Evolutionary conservation across 1,140 invertebrate species (phyloP).

Genomic region (Hyles vespertilio): DNA sequence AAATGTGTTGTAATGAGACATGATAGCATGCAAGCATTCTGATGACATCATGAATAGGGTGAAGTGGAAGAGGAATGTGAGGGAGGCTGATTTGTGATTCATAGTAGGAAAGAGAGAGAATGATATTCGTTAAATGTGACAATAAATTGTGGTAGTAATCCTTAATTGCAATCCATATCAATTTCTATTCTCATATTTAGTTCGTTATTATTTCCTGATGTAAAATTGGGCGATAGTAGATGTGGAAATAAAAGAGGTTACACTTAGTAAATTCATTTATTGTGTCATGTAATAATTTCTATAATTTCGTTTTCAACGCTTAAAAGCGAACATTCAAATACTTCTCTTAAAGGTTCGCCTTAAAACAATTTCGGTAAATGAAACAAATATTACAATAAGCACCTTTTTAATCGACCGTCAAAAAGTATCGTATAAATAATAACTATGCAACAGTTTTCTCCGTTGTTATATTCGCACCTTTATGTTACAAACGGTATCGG

Average conservation of each 20-base stretch:
- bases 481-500: constrained; percentile 32
- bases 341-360: background rate
- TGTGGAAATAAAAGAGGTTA: no score
- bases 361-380: constrained; percentile 14
- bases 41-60: background rate
- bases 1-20: no score
- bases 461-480: constrained; percentile 28
- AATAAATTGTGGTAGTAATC: no score
- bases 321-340: background rate
- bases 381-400: constrained; percentile 45
- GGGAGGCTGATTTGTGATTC: background rate
- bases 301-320: background rate
- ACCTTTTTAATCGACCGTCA: constrained; percentile 72
- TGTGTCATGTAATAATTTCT: background rate
- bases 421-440: constrained; percentile 65
- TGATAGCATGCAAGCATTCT: no score
- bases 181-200: no score
- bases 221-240: no score
- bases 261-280: background rate
- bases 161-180: no score
- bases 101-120: constrained; percentile 1
- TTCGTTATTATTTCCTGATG: no score
- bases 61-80: background rate
- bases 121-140: no score
- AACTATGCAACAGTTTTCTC: constrained; percentile 43